Evolutionary conservation across 2,797 vertebrate genomes (phyloP), one percentile per base, ranked within the genome.

Genomic region (Coilia nasus): DNA sequence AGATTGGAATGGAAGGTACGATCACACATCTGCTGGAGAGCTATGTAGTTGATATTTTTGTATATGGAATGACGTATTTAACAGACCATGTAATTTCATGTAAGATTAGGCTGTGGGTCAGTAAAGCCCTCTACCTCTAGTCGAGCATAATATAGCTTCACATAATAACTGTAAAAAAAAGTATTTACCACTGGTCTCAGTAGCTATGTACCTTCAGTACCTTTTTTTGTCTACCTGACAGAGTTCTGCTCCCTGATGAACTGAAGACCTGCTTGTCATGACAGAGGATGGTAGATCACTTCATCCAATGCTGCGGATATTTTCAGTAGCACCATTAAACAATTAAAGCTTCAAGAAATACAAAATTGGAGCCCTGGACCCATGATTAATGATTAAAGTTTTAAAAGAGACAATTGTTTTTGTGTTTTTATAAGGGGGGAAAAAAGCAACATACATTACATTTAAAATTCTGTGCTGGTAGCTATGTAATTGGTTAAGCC

Each of bases 201-300:
- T 17, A 7, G 31, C 71, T 78, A 35, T 78, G 35, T 21, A 1
- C 15, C 15, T 28, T 28, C 25, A 41, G 15, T 41, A 17, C 31
- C 4, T 25, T 10, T 62, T 60, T n/a, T 19, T 80, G 60, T 64
- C 15, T 28, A 6, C 54, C 11, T 35, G 6, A 1, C 88, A 90
- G 90, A 90, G 50, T 90, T 90, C 87, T 90, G 90, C 59, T 0
- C 41, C n/a, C 84, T 90, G 86, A 86, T 90, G 81, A 85, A 90
- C 64, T 89, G 83, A 90, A 80, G 50, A 15, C 3, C n/a, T 59
- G 44, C 23, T 6, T 75, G 28, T 1, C 28, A 35, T 44, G 71
- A 78, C 5, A 4, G 35, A 78, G 31, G 71, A 78, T 78, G 71
- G 31, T 21, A 6, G 14, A 78, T 78, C 15, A 41, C 12, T 71